phyloP scores from a whole-genome alignment of 2,113 vertebrate species.

The Petromus typicus region DNA sequence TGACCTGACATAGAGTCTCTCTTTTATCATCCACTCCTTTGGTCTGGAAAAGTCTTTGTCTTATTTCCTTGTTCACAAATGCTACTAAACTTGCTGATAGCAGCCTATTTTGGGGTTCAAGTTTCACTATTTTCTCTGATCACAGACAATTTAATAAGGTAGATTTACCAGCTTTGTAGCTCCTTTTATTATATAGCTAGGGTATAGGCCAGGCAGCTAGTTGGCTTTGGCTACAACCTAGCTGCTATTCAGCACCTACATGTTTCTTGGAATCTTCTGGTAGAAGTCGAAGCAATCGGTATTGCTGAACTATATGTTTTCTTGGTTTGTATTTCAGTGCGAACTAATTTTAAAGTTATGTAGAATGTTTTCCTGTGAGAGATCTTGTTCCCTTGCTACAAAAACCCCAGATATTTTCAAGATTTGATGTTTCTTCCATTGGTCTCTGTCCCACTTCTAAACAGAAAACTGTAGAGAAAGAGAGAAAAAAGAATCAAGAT shows the following conservation, averaged over 20 bases:
- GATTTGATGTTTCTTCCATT: background rate
- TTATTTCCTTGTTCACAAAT: background rate
- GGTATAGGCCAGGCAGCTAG: background rate
- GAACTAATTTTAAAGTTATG: constrained; percentile 36
- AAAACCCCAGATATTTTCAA: constrained; percentile 41
- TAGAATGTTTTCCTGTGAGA: constrained; percentile 11
- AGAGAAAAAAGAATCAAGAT: background rate
- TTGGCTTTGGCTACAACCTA: background rate
- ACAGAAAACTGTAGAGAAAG: background rate
- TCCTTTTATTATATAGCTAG: background rate
- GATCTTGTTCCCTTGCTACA: background rate
- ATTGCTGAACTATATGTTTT: background rate
- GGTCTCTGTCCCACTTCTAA: background rate
- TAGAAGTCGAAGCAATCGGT: background rate
- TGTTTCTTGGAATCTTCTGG: background rate
- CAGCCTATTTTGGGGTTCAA: constrained; percentile 14
- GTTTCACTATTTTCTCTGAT: background rate
- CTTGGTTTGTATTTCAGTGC: background rate
- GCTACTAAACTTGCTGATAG: background rate
- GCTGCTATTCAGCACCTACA: background rate
- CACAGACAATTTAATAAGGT: background rate
- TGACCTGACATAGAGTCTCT: background rate
- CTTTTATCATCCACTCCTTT: background rate
- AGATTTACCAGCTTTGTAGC: background rate
- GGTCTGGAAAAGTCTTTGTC: background rate